These are phyloP conservation scores for Bradypus variegatus DNA, from an alignment of 2,797 vertebrate genomes.

Conservation along the genomic window DNA sequence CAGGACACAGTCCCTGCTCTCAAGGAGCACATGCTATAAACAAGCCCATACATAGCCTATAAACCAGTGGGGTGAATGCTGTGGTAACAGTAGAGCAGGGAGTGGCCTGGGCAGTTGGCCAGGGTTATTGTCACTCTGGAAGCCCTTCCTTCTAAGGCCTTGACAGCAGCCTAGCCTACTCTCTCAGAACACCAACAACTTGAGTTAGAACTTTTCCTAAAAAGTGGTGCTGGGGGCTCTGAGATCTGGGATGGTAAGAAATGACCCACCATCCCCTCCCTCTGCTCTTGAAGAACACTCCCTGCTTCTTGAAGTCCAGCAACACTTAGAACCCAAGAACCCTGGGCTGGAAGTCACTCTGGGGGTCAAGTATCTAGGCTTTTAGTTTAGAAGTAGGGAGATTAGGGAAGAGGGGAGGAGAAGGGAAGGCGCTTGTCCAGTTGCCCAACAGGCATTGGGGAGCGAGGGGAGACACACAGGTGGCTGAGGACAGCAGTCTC, in stretches of 20 bases:
- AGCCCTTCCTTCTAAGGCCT: background rate
- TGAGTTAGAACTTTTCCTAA: background rate
- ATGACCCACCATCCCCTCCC: accelerated
- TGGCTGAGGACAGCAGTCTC: background rate
- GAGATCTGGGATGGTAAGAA: background rate
- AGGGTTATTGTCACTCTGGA: background rate
- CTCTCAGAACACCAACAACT: background rate
- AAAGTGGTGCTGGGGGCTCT: background rate
- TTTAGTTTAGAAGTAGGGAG: background rate
- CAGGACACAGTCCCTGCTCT: background rate
- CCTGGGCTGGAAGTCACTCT: background rate
- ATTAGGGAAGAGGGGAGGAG: background rate
- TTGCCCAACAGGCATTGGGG: background rate
- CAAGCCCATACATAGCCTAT: background rate
- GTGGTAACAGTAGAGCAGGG: no score
- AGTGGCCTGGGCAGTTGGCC: no score
- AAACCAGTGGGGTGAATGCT: background rate
- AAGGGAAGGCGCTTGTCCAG: background rate
- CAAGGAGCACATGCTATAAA: background rate
- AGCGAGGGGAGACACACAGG: background rate
- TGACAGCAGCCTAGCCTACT: background rate
- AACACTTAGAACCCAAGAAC: background rate
- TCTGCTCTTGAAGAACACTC: background rate
- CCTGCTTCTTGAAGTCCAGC: background rate
- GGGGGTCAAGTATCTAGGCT: no score